phyloP scores from a whole-genome alignment of 2,113 vertebrate species.

The Hepsetus odoe region DNA sequence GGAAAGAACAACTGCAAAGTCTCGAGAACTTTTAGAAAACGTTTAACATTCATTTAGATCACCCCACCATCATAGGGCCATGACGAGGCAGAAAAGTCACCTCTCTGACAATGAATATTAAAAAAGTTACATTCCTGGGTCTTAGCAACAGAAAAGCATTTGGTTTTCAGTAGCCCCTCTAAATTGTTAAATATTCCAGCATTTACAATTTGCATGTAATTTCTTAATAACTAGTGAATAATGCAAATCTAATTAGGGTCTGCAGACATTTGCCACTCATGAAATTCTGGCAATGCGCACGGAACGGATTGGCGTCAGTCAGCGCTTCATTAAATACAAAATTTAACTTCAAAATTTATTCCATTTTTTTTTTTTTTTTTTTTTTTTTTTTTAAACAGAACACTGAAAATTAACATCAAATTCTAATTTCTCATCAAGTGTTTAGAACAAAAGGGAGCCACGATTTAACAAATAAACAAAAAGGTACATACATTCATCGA shows the following conservation, averaged over 20 bases:
- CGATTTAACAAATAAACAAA: slow-evolving; percentile 31
- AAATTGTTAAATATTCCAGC: slow-evolving; percentile 25
- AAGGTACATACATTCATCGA: slow-evolving; percentile 52
- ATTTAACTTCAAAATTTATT: slow-evolving; percentile 14
- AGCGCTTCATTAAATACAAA: slow-evolving; percentile 12
- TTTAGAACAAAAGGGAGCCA: slow-evolving; percentile 35
- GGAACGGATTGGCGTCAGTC: background rate
- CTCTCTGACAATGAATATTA: slow-evolving; percentile 19
- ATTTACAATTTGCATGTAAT: background rate
- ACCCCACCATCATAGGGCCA: slow-evolving; percentile 22
- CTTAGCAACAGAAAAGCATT: slow-evolving; percentile 50
- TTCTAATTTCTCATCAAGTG: slow-evolving; percentile 31
- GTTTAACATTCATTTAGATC: slow-evolving; percentile 51
- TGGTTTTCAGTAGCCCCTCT: slow-evolving; percentile 48
- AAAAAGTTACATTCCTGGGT: slow-evolving; percentile 54
- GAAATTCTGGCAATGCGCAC: slow-evolving; percentile 10
- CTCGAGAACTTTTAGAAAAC: slow-evolving; percentile 39
- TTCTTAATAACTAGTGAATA: slow-evolving; percentile 4
- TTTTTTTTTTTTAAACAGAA: slow-evolving; percentile 29
- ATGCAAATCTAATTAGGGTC: background rate
- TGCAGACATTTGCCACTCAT: background rate
- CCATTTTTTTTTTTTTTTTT: slow-evolving; percentile 9
- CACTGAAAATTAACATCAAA: slow-evolving; percentile 3
- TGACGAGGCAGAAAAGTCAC: slow-evolving; percentile 29
- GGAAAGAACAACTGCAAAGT: slow-evolving; percentile 14